Conservation (phyloP, 2,113 vertebrate genomes). For the Lophura nycthemera region DNA sequence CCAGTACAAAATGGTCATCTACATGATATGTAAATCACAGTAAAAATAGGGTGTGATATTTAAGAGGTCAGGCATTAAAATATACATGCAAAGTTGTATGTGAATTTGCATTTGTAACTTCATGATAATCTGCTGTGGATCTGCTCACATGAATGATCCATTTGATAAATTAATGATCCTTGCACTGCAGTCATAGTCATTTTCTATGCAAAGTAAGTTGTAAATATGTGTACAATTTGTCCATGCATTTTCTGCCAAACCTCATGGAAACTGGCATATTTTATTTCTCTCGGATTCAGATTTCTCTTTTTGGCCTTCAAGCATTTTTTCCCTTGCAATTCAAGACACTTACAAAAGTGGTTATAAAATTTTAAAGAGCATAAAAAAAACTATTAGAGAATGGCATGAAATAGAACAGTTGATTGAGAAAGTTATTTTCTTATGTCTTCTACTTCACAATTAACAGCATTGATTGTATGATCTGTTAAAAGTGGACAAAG, state of each 20-base stretch:
- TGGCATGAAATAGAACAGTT: conserved; percentile 35
- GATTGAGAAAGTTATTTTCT: conserved; percentile 31
- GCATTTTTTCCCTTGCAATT: neutral
- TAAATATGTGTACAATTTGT: neutral
- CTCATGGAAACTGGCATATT: neutral
- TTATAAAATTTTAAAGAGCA: conserved; percentile 43
- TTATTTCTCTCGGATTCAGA: neutral
- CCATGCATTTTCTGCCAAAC: neutral
- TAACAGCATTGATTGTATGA: neutral
- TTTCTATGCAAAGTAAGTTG: neutral
- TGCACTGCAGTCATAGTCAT: neutral
- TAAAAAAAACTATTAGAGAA: conserved; percentile 29
- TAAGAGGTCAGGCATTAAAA: conserved; percentile 42
- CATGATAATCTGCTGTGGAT: neutral
- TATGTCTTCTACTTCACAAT: conserved; percentile 16
- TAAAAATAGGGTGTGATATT: conserved; percentile 36
- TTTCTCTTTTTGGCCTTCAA: conserved; percentile 17
- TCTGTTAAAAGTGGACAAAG: neutral
- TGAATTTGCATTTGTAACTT: neutral
- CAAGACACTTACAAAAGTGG: neutral
- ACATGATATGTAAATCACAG: neutral
- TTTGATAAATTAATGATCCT: neutral
- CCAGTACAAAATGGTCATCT: neutral
- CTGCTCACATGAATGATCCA: neutral
- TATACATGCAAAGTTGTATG: neutral